phyloP scores from a whole-genome alignment of 2,888 invertebrate species.

The Oscheius myriophilus region DNA sequence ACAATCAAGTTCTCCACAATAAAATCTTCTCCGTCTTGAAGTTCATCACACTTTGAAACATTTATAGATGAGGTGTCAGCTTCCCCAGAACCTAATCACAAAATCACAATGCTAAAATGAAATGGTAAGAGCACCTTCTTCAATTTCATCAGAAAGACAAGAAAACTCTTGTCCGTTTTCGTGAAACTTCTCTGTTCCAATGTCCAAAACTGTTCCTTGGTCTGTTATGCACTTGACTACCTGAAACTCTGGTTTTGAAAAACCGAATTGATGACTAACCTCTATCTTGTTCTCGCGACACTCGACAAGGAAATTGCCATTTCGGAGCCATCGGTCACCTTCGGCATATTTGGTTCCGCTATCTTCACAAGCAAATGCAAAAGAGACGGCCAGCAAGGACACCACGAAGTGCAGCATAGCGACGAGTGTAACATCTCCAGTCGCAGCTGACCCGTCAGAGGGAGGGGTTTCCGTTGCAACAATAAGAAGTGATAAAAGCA shows the following conservation, averaged over 20 bases:
- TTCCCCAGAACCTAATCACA: constrained; percentile 20
- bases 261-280: constrained; percentile 13
- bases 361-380: constrained; percentile 18
- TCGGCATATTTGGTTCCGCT: constrained; percentile 34
- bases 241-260: constrained; percentile 32
- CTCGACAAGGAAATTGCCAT: constrained; percentile 49
- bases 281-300: constrained; percentile 43
- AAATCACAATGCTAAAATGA: not conserved
- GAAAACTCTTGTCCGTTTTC: constrained; percentile 51
- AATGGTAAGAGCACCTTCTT: constrained; percentile 23
- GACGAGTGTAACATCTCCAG: constrained; percentile 17
- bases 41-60: constrained; percentile 31
- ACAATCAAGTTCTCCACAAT: constrained; percentile 60
- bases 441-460: constrained; percentile 21
- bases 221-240: constrained; percentile 64
- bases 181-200: constrained; percentile 48
- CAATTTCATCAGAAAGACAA: constrained; percentile 44
- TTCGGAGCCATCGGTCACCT: constrained; percentile 50
- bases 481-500: no score
- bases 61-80: constrained; percentile 30
- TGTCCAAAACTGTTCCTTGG: constrained; percentile 52
- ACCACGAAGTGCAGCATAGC: constrained; percentile 17
- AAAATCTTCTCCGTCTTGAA: constrained; percentile 41
- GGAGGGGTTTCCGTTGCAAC: not conserved
- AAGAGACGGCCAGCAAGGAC: constrained; percentile 9